phyloP scores from a whole-genome alignment of 2,888 invertebrate species.

The Lithosia quadra region DNA sequence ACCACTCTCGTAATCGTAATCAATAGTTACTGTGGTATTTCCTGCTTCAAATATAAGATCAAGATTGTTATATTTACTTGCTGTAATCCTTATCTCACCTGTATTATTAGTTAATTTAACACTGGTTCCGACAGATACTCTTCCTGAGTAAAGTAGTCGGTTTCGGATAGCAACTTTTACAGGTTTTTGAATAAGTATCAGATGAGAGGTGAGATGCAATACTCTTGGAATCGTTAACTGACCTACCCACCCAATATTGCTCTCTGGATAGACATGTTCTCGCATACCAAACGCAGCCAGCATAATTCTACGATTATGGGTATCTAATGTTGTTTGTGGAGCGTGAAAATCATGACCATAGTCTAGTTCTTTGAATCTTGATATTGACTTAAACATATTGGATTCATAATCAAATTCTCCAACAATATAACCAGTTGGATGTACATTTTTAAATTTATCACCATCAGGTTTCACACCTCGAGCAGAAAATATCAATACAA shows the following conservation, averaged over 20 bases:
- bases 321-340: conserved; percentile 71
- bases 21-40: conserved; percentile 57
- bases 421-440: conserved; percentile 75
- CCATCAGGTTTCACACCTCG: conserved; percentile 73
- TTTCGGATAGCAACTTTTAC: conserved; percentile 52
- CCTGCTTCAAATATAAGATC: conserved; percentile 60
- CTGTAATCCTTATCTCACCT: conserved; percentile 63
- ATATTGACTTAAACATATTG: conserved; percentile 57
- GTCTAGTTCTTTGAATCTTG: conserved; percentile 71
- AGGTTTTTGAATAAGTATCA: conserved; percentile 66
- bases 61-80: conserved; percentile 50
- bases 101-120: conserved; percentile 59
- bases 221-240: conserved; percentile 72
- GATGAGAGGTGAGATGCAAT: conserved; percentile 60
- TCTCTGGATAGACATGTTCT: conserved; percentile 74
- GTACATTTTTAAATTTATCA: conserved; percentile 70
- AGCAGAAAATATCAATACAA: conserved; percentile 76
- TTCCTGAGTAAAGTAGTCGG: conserved; percentile 49
- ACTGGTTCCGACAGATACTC: conserved; percentile 36
- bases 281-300: conserved; percentile 82
- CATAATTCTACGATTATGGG: conserved; percentile 61
- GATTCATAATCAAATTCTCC: conserved; percentile 73
- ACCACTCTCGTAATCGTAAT: conserved; percentile 55
- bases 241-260: conserved; percentile 72
- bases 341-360: conserved; percentile 81